phyloP scores from a whole-genome alignment of 2,888 invertebrate species.

The Spisula solida region DNA sequence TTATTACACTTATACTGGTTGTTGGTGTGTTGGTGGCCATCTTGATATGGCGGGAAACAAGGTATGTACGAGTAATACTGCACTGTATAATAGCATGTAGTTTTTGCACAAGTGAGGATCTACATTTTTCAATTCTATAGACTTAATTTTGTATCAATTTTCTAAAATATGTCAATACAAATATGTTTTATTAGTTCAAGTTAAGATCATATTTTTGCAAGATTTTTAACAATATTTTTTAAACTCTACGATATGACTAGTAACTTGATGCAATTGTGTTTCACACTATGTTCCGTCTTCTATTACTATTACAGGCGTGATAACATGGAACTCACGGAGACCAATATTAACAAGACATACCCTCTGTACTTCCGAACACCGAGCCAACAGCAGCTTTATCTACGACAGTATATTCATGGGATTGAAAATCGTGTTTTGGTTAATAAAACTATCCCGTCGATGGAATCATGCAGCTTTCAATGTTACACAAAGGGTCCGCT shows the following conservation, averaged over 20 bases:
- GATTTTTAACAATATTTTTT: no score
- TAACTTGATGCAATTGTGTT: no score
- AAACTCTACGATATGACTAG: no score
- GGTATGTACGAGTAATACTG: neutral
- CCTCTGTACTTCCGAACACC: slow-evolving; percentile 2
- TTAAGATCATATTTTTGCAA: no score
- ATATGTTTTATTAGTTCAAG: no score
- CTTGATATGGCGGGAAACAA: neutral
- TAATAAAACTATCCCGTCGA: neutral
- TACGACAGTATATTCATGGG: neutral
- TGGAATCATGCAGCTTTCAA: neutral
- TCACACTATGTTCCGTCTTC: no score
- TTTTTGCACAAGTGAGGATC: no score
- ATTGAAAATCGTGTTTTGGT: neutral
- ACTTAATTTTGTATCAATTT: no score
- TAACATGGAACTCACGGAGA: neutral
- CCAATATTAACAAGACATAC: neutral
- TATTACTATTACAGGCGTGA: neutral
- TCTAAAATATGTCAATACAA: no score
- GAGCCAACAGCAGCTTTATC: neutral
- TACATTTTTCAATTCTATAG: no score
- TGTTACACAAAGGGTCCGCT: neutral
- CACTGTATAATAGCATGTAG: no score
- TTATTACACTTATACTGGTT: neutral
- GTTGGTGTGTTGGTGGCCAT: neutral